Evolutionary conservation across 2,888 invertebrate genomes (phyloP).

Genomic region (Ichneumoninae sp.): DNA sequence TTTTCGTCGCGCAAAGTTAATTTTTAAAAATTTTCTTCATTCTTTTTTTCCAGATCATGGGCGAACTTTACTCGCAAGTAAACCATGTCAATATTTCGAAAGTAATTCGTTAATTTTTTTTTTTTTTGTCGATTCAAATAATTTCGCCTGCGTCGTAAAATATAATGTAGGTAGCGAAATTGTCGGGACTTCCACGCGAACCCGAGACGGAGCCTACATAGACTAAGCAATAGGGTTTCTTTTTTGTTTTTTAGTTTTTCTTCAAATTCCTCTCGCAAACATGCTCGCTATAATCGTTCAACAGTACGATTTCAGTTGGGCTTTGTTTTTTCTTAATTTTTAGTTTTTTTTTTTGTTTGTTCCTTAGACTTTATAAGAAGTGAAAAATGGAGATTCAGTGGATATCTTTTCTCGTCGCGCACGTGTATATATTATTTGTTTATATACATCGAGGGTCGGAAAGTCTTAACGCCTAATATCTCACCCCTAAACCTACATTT

Average conservation of each 20-base stretch:
- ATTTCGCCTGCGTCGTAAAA: constrained; percentile 15
- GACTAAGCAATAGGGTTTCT: constrained; percentile 41
- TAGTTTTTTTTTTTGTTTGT: constrained; percentile 18
- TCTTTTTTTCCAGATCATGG: constrained; percentile 13
- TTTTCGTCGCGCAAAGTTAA: constrained; percentile 1
- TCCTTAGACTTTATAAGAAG: constrained; percentile 59
- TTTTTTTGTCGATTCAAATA: background rate
- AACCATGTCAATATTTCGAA: constrained; percentile 7
- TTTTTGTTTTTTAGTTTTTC: constrained; percentile 26
- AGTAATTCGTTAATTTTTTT: constrained; percentile 9
- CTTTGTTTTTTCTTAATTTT: constrained; percentile 10
- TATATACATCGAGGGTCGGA: constrained; percentile 66
- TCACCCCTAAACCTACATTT: constrained; percentile 60
- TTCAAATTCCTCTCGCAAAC: constrained; percentile 49
- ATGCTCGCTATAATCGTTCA: constrained; percentile 49
- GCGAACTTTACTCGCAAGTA: background rate
- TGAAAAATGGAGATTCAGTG: constrained; percentile 65
- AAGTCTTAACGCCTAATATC: constrained; percentile 62
- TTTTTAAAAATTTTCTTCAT: background rate
- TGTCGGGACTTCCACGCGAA: constrained; percentile 50
- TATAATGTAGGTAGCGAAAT: constrained; percentile 27
- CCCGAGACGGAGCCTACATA: constrained; percentile 47
- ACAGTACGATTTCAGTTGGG: constrained; percentile 51
- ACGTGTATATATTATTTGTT: constrained; percentile 43
- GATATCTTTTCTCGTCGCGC: constrained; percentile 60